These are phyloP conservation scores for Gobio occitaniae DNA, from an alignment of 2,797 vertebrate genomes.

Conservation along the genomic window DNA sequence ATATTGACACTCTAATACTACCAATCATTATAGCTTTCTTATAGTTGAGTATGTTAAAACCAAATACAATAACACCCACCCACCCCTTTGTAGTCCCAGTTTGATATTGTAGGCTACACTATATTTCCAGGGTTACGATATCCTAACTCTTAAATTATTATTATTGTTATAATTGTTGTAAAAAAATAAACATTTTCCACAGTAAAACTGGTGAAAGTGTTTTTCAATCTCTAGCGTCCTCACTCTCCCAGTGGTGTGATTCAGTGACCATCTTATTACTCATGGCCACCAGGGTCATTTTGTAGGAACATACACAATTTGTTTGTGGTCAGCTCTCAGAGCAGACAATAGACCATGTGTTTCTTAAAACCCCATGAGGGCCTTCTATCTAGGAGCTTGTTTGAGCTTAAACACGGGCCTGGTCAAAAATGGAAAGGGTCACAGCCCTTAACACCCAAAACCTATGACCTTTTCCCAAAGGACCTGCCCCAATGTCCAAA, in stretches of 20 bases:
- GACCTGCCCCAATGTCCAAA: constrained; percentile 46
- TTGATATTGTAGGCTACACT: not conserved
- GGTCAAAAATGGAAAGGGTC: constrained; percentile 74
- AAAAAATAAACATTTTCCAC: not conserved
- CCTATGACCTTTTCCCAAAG: constrained; percentile 70
- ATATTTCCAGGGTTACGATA: not conserved
- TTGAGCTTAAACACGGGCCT: constrained; percentile 68
- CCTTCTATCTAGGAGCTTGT: constrained; percentile 68
- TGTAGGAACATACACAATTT: constrained; percentile 60
- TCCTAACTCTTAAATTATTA: not conserved
- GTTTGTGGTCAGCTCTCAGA: constrained; percentile 70
- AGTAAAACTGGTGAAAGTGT: not conserved
- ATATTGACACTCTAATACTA: not conserved
- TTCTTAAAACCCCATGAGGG: constrained; percentile 70
- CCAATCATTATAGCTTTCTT: not conserved
- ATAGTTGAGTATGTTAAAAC: not conserved
- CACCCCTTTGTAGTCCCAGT: not conserved
- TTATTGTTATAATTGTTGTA: not conserved
- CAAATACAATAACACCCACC: not conserved
- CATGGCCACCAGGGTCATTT: constrained; percentile 60
- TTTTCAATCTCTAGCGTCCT: not conserved
- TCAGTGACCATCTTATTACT: not conserved
- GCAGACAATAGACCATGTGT: constrained; percentile 71
- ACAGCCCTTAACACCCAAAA: constrained; percentile 69
- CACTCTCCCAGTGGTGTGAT: not conserved